Conservation (phyloP, 2,113 vertebrate species). For the Laticauda colubrina region DNA sequence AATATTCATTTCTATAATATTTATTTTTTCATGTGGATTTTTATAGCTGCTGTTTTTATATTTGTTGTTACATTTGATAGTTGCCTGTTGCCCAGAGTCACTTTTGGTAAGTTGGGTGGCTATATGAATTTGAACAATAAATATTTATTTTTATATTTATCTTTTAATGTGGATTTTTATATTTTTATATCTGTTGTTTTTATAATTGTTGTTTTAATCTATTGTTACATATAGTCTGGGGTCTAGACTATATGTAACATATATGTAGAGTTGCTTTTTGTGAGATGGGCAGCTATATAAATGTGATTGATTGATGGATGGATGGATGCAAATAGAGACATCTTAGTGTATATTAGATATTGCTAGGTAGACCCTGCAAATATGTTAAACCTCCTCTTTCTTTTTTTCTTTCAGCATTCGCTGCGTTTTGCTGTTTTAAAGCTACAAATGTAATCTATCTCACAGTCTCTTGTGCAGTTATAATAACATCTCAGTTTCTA, state of each 20-base stretch:
- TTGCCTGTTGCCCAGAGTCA: neutral
- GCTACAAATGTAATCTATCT: neutral
- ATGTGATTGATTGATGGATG: neutral
- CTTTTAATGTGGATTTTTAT: neutral
- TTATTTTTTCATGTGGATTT: neutral
- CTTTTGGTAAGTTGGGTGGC: neutral
- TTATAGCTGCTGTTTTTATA: neutral
- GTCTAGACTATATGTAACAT: too few species aligned
- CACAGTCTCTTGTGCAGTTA: neutral
- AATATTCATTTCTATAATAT: neutral
- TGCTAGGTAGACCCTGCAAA: neutral
- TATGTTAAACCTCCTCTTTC: neutral
- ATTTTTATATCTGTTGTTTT: neutral
- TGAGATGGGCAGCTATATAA: neutral
- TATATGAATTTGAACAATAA: neutral
- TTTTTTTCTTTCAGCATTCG: constrained; percentile 47
- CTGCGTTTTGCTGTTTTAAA: constrained; percentile 46
- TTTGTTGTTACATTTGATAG: neutral
- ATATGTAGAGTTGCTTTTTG: neutral
- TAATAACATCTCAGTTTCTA: neutral
- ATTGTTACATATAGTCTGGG: neutral
- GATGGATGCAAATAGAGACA: neutral
- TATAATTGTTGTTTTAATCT: neutral
- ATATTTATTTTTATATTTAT: neutral
- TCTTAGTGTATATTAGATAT: neutral